Percentiles rank a stretch among this genome's conserved stretches.
These are phyloP conservation scores for Hypsibius dujardini DNA, from an alignment of 1,140 invertebrate genomes.

Conservation along the genomic window DNA sequence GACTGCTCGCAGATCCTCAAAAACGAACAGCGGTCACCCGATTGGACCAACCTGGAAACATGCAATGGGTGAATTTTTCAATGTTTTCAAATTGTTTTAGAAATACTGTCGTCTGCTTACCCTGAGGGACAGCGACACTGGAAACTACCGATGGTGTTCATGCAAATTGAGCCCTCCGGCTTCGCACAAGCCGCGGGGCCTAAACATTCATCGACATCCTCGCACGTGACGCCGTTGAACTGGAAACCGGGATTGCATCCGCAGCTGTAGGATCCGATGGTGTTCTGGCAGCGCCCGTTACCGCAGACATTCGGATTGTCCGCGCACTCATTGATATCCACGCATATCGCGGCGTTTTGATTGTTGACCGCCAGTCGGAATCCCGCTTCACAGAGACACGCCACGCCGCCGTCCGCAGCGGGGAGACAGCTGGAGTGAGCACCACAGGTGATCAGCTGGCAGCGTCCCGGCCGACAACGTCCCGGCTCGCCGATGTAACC, in stretches of 20 bases:
- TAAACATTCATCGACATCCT: slow-evolving; percentile 57
- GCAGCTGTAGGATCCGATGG: slow-evolving; percentile 59
- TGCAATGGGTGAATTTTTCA: too few relatives aligned
- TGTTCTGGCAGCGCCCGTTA: slow-evolving; percentile 60
- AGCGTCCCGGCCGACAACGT: slow-evolving; percentile 18
- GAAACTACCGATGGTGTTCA: slow-evolving; percentile 59
- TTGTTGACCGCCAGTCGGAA: neutral
- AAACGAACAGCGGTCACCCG: neutral
- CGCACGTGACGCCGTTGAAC: slow-evolving; percentile 27
- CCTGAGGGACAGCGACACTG: slow-evolving; percentile 34
- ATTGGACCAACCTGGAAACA: neutral
- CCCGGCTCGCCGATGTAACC: slow-evolving; percentile 25
- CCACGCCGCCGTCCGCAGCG: neutral
- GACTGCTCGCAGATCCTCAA: slow-evolving; percentile 5
- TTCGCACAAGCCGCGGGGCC: slow-evolving; percentile 68
- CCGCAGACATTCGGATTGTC: slow-evolving; percentile 52
- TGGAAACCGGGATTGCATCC: slow-evolving; percentile 61
- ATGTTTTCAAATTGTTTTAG: too few relatives aligned
- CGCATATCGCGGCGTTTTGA: slow-evolving; percentile 33
- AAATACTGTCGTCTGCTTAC: neutral
- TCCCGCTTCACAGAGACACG: neutral
- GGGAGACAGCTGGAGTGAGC: neutral
- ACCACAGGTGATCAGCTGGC: slow-evolving; percentile 13
- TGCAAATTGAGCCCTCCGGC: slow-evolving; percentile 42
- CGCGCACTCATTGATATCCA: slow-evolving; percentile 58